Evolutionary conservation across 1,140 invertebrate species (phyloP), one percentile per base, ranked within the genome.

Genomic region (Phymorhynchus buccinoides): DNA sequence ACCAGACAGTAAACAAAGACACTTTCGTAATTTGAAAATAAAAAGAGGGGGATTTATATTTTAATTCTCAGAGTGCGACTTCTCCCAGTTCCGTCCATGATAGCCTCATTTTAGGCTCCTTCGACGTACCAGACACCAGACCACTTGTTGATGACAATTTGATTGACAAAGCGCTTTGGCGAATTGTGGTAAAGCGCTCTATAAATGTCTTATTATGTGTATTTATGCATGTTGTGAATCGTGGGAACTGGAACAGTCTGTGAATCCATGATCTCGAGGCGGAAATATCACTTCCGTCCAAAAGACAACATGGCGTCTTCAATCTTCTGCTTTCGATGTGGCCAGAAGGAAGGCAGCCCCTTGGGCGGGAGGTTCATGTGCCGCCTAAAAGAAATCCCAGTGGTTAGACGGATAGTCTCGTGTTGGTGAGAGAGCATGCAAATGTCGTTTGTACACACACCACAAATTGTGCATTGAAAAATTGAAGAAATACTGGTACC

Each of bases 311-410:
- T 91, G 89, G 90, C 91, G 56, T 89, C 88, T 37, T 92, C 86
- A 86, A 89, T 93, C 84, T 93, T 92, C 82, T 93, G 93, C 86
- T 90, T 93, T 80, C 88, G 93, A 75, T 91, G 93, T 86, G 98
- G 97, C 94, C n/a, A n/a, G n/a, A n/a, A 95, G 97, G 86, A 95
- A 97, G 91, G 96, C 96, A 41, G 95, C 96, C 81, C 95, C 97
- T 88, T 94, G 95, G 35, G 94, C 95, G 41, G 95, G 94, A n/a
- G n/a, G n/a, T n/a, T 88, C 95, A 96, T 90, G 94, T 95, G 18
- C 94, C 95, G 80, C n/a, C 94, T 95, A 77, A 95, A 95, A 89
- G 96, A 96, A 92, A 94, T 95, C 71, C 94, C 93, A 93, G 95
- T 95, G 32, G 96, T 97, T 80, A 95, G 96, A 89, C 93, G 87